Base-by-base conservation (phyloP, 2,888 invertebrate genomes). In the Masnerella sp. region DNA sequence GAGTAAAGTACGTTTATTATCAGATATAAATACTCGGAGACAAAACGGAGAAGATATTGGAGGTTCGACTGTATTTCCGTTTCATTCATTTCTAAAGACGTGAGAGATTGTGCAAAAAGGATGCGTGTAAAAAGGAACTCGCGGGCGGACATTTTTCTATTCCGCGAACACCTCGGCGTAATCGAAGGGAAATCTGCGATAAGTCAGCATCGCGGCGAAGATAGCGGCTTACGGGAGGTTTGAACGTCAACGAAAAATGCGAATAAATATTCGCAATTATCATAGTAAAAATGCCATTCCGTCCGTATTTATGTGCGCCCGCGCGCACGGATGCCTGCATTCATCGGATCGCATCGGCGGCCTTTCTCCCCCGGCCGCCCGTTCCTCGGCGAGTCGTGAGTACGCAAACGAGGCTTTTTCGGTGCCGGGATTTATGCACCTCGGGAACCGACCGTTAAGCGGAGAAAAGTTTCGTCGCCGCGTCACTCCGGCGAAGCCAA, bases 401-500 rank as follows among this genome's bases (percentile, higher is more conserved):
- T 68, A 59, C 49, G 68, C 59, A 68, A 68, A 59, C 68, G 49
- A 68, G 51, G 52, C 52, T 54, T 61, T 69, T 61, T 54, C 32
- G 59, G 59, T 49, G 36, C 30, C 43, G 40, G 43, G 56, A 58
- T 67, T 67, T 59, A 58, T 59, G 12, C n/a, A n/a, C n/a, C n/a
- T n/a, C n/a, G n/a, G n/a, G n/a, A n/a, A n/a, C n/a, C n/a, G n/a
- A n/a, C n/a, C n/a, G n/a, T n/a, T n/a, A n/a, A n/a, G n/a, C n/a
- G n/a, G n/a, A n/a, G n/a, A n/a, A n/a, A n/a, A n/a, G n/a, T n/a
- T n/a, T n/a, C n/a, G n/a, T n/a, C n/a, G n/a, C n/a, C n/a, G n/a
- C n/a, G n/a, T n/a, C n/a, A n/a, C n/a, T n/a, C n/a, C n/a, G n/a
- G n/a, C n/a, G n/a, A n/a, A n/a, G n/a, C n/a, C n/a, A n/a, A n/a